Percentiles rank a stretch among this genome's conserved stretches.
Conservation (phyloP, 2,113 vertebrate genomes). For the Serranochromis macrocephalus region DNA sequence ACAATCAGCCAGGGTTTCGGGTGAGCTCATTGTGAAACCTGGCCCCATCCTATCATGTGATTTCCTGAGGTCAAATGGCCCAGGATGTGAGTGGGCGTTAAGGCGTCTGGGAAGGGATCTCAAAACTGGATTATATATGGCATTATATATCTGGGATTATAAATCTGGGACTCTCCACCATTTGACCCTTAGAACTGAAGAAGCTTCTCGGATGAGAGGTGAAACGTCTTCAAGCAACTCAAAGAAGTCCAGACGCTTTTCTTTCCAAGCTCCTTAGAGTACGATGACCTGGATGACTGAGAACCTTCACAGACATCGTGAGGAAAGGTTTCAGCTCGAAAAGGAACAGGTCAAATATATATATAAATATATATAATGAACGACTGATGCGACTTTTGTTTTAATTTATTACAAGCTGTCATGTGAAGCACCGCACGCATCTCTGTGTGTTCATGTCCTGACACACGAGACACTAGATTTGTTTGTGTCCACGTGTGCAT, state of each 20-base stretch:
- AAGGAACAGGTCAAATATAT: neutral
- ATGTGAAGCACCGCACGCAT: neutral
- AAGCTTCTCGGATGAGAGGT: neutral
- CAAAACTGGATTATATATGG: fast-evolving
- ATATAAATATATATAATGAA: neutral
- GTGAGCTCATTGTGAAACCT: neutral
- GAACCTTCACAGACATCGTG: neutral
- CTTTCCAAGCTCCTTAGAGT: fast-evolving
- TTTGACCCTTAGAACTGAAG: too few species aligned
- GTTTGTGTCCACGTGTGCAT: neutral
- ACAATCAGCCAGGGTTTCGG: neutral
- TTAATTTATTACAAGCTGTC: neutral
- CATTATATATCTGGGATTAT: neutral
- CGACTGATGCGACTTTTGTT: neutral
- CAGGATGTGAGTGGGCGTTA: neutral
- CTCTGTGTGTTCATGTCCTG: neutral
- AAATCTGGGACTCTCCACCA: too few species aligned
- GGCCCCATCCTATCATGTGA: neutral
- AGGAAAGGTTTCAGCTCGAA: conserved; percentile 1
- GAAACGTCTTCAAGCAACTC: fast-evolving
- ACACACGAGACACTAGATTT: neutral
- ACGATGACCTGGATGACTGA: neutral
- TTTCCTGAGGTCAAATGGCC: neutral
- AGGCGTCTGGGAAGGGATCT: fast-evolving
- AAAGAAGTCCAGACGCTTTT: neutral